Evolutionary conservation across 2,113 vertebrate genomes (phyloP).

Genomic region (Mustelus asterias): DNA sequence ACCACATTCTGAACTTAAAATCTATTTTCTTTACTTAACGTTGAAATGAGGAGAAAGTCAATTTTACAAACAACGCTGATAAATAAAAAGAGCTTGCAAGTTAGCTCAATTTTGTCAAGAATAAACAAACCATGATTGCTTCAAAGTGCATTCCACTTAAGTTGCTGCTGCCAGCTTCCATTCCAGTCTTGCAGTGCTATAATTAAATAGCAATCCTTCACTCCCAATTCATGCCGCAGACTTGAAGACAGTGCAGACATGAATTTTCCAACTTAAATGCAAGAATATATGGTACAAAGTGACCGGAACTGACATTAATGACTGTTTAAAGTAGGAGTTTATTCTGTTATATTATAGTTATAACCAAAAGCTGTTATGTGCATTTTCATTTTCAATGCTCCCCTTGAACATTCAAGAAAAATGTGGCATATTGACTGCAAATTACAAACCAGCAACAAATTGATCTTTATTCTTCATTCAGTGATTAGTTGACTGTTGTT

Average conservation of each 20-base stretch:
- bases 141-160: background rate
- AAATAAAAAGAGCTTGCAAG: background rate
- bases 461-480: background rate
- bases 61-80: background rate
- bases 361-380: background rate
- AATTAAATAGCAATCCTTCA: background rate
- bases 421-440: background rate
- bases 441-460: background rate
- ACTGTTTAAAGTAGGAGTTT: background rate
- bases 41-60: background rate
- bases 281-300: background rate
- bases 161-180: background rate
- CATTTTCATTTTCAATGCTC: background rate
- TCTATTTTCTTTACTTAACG: background rate
- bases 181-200: background rate
- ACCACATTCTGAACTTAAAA: background rate
- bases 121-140: background rate
- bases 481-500: background rate
- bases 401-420: background rate
- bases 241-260: background rate
- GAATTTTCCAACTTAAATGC: background rate
- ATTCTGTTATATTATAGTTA: background rate
- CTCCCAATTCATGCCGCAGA: background rate
- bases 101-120: background rate
- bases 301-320: background rate